Evolutionary conservation across 2,888 invertebrate genomes (phyloP).

Genomic region (Neelides folsomi): DNA sequence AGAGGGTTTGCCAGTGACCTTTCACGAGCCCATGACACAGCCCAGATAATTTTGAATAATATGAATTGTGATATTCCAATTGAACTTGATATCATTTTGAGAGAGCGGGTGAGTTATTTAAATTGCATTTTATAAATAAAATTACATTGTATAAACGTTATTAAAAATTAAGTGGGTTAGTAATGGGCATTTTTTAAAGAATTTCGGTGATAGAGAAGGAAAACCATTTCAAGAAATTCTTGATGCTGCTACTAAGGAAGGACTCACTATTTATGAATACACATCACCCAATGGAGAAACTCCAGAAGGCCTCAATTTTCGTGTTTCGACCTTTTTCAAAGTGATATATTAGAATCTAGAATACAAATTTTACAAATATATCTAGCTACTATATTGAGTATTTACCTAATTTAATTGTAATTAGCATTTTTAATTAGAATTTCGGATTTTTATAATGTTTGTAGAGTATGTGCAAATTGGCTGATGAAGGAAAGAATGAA

Average conservation of each 20-base stretch:
- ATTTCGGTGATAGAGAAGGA: slow-evolving; percentile 28
- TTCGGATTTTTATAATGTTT: too few species aligned
- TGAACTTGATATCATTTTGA: slow-evolving; percentile 13
- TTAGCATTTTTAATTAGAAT: too few species aligned
- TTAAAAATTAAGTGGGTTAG: too few species aligned
- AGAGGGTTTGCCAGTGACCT: slow-evolving; percentile 22
- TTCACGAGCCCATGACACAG: slow-evolving; percentile 21
- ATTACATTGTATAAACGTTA: too few species aligned
- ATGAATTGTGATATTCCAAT: slow-evolving; percentile 10
- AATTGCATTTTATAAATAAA: too few species aligned
- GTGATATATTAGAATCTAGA: background rate
- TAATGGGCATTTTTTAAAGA: too few species aligned
- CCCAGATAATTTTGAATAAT: slow-evolving; percentile 14
- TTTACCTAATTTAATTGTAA: background rate
- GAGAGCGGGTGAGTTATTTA: slow-evolving; percentile 26
- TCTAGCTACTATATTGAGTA: too few species aligned
- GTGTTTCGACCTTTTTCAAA: background rate
- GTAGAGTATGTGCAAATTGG: too few species aligned
- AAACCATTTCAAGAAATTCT: slow-evolving; percentile 12
- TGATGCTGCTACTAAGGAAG: slow-evolving; percentile 17
- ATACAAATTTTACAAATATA: background rate
- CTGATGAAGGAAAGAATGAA: too few species aligned
- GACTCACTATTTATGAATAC: slow-evolving; percentile 12
- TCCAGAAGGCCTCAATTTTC: background rate
- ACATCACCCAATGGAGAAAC: slow-evolving; percentile 23